phyloP scores from a whole-genome alignment of 2,888 invertebrate genomes.

The Drosophila parthenogenetica region DNA sequence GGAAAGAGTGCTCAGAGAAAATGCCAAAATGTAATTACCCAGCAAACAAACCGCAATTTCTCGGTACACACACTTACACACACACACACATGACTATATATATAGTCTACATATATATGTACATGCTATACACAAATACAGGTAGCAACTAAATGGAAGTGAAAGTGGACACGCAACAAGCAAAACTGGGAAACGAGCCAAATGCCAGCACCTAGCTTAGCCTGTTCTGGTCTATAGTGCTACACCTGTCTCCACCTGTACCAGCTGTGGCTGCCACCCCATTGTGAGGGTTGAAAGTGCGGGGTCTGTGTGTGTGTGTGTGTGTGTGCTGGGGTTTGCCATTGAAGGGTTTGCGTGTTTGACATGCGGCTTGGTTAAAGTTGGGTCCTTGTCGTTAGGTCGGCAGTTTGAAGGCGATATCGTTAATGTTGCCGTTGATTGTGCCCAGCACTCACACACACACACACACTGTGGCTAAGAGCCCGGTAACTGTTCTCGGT shows the following conservation, averaged over 20 bases:
- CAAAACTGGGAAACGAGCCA: slow-evolving; percentile 62
- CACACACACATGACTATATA: slow-evolving; percentile 23
- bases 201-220: slow-evolving; percentile 53
- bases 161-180: slow-evolving; percentile 82
- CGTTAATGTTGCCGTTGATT: slow-evolving; percentile 77
- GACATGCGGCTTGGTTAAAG: slow-evolving; percentile 71
- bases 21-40: slow-evolving; percentile 79
- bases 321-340: slow-evolving; percentile 41
- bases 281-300: neutral
- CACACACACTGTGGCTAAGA: slow-evolving; percentile 14
- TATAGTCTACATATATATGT: slow-evolving; percentile 3
- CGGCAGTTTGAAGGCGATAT: slow-evolving; percentile 76
- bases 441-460: slow-evolving; percentile 54
- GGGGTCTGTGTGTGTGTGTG: neutral
- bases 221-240: slow-evolving; percentile 13
- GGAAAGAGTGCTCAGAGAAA: slow-evolving; percentile 55
- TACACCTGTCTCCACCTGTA: slow-evolving; percentile 23
- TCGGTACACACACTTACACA: slow-evolving; percentile 66
- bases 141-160: slow-evolving; percentile 58
- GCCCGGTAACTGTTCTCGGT: slow-evolving; percentile 20
- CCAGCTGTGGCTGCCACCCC: slow-evolving; percentile 1
- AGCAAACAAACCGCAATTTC: slow-evolving; percentile 80
- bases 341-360: slow-evolving; percentile 77
- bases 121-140: no score
- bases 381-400: slow-evolving; percentile 54